Base-by-base conservation (phyloP, 2,797 vertebrate genomes). In the Chiroxiphia lanceolata region DNA sequence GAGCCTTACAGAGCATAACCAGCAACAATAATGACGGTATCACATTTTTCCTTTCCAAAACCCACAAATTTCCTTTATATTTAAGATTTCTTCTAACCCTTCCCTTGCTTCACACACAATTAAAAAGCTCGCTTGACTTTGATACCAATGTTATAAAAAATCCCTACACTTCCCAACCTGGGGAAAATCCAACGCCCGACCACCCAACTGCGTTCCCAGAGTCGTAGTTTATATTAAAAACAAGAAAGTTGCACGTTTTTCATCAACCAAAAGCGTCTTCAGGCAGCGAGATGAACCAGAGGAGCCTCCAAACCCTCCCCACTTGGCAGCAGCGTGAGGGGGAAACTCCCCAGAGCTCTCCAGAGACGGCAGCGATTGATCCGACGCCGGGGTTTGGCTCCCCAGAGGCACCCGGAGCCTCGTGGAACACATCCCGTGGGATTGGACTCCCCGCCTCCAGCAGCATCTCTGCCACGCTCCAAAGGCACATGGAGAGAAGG, bases 131-230 rank as follows among this genome's bases (percentile, higher is more conserved):
- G 75, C 70, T 14, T 16, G 59, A 18, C 51, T 78, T 44, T 18
- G 0, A 2, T 2, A 26, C 11, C 3, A 0, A 14, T 0, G 9
- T 13, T 47, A 50, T 0, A 51, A 76, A 67, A 79, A 61, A 10
- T 12, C 76, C 44, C 45, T 5, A 3, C 61, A 38, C 17, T 23
- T 87, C 87, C 81, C 71, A 69, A 26, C 9, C 75, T 13, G 45
- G 47, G 57, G 56, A 17, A 83, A 91, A 40, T 57, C 44, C 83
- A 69, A 38, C 0, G 3, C 45, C 51, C 15, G 0, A 59, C 36
- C 61, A n/a, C 4, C 44, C 45, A 6, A 11, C 16, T 19, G 38
- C 14, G 13, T 12, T 48, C 13, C 45, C 19, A 11, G 60, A 82
- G 63, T 3, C 33, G 72, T 2, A 54, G 50, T 11, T 50, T 7